Evolutionary conservation across 1,140 invertebrate species (phyloP).

Genomic region (Agrilus planipennis): DNA sequence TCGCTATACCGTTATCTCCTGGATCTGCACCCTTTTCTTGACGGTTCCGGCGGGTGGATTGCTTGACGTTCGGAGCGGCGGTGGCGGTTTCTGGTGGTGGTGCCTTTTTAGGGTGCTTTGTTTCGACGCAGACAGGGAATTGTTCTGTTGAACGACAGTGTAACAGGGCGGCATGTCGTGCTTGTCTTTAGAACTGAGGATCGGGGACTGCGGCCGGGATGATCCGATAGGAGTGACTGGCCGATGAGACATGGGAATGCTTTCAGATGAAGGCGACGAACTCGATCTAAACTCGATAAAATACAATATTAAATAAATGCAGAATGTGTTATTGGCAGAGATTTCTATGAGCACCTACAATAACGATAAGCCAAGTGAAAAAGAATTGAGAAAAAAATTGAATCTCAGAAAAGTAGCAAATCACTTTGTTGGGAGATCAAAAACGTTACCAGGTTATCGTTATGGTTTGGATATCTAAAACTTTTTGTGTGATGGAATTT

Average conservation of each 20-base stretch:
- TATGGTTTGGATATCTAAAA: no score
- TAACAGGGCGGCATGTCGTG: conserved; percentile 39
- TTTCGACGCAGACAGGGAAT: conserved; percentile 15
- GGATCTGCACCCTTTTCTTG: conserved; percentile 54
- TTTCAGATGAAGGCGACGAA: conserved; percentile 22
- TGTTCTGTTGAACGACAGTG: conserved; percentile 30
- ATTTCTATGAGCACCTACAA: no score
- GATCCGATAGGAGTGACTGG: conserved; percentile 23
- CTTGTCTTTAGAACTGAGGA: conserved; percentile 20
- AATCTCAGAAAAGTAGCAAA: no score
- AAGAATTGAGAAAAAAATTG: no score
- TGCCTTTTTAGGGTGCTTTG: conserved; percentile 17
- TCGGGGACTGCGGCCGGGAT: conserved; percentile 20
- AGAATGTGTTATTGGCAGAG: not conserved
- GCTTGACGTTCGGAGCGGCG: conserved; percentile 32
- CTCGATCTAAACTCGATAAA: conserved; percentile 10
- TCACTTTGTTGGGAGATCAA: no score
- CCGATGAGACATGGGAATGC: conserved; percentile 36
- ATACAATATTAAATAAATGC: no score
- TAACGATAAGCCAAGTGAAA: no score
- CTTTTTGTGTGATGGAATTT: no score
- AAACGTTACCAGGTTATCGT: no score
- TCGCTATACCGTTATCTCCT: conserved; percentile 53
- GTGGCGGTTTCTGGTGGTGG: conserved; percentile 24
- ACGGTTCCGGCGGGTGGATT: conserved; percentile 35